Base-by-base conservation (phyloP, 2,888 invertebrate species). In the Leptinotarsa rubiginosa region DNA sequence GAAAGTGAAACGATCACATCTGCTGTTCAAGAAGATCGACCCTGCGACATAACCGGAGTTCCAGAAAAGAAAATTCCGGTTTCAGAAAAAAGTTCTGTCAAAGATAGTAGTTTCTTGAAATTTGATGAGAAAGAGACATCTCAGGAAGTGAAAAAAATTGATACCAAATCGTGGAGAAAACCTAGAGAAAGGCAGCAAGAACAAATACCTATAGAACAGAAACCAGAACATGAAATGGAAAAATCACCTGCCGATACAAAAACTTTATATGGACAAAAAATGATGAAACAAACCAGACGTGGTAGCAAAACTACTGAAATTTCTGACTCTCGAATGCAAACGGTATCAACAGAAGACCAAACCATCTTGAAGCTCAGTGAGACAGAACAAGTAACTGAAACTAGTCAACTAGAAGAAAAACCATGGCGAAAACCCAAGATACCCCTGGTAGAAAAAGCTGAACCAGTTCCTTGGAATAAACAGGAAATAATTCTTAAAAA, bases 381-480 rank as follows among this genome's bases (percentile, higher is more conserved):
- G 12, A 64, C 31, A 50, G 18, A 16, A 31, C 18, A 70, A 20
- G 62, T 59, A 3, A 18, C 59, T 20, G 72, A 87, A 47, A 87
- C 87, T 70, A 86, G 87, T 12, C 18, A 52, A 52, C 18, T 18
- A 52, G 56, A 56, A 25, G 20, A 20, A 13, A 56, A 13, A 75
- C 70, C 50, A n/a, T 71, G 70, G 73, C 67, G 70, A 50, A 77
- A 70, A 74, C 70, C 70, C 18, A 68, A 52, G 56, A 69, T n/a
- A 41, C 41, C 62, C 5, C 41, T 62, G n/a, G 31, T 18, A 5
- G 25, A 78, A 41, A 78, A 82, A 92, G 89, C 89, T 71, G 79
- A 82, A 72, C 72, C 75, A 56, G 62, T 81, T 77, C 89, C 91
- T 7, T 91, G 91, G 91, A 93, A 90, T 12, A 75, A 79, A 76